Base-by-base conservation (phyloP, 2,797 vertebrate species). In the Tolypeutes matacus region DNA sequence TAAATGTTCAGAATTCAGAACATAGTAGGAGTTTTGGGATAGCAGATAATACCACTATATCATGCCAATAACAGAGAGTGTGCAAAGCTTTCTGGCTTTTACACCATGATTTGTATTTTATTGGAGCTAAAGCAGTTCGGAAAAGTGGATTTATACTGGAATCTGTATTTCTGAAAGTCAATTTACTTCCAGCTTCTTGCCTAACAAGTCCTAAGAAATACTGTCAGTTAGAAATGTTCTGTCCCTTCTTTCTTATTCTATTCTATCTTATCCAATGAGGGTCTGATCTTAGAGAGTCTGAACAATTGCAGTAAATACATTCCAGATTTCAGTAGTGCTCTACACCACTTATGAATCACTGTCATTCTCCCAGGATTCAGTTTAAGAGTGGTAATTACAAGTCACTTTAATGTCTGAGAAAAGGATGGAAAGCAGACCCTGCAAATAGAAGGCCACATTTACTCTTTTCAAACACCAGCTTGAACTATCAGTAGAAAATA, bases 341-440 rank as follows among this genome's bases (percentile, higher is more conserved):
- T 64, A 81, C 80, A 96, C 78, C 87, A 89, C 62, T 77, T 94
- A 62, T 42, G 97, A 96, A 89, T 96, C 96, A 97, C 97, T 87
- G 77, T 94, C 95, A 96, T 86, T 92, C 91, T 93, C 76, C 85
- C 75, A 87, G 92, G 89, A 97, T 92, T 97, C 96, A 53, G 92
- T 93, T 85, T 81, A 94, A 95, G 2, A 9, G 70, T 89, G 67
- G 87, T 88, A 72, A 90, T 72, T 89, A 96, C 91, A 64, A 96
- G 80, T 92, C 92, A 64, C 76, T 97, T 72, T 96, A 14, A 94
- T 70, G 84, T 85, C 86, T 96, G 58, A 96, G 94, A 51, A 95
- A 94, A 96, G 88, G 90, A 75, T 3, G 90, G 56, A 72, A 72
- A n/a, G 72, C 80, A 95, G 94, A 92, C 92, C 78, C 83, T 94